Evolutionary conservation across 2,888 invertebrate genomes (phyloP).

Genomic region (Ptilodon capucinus): DNA sequence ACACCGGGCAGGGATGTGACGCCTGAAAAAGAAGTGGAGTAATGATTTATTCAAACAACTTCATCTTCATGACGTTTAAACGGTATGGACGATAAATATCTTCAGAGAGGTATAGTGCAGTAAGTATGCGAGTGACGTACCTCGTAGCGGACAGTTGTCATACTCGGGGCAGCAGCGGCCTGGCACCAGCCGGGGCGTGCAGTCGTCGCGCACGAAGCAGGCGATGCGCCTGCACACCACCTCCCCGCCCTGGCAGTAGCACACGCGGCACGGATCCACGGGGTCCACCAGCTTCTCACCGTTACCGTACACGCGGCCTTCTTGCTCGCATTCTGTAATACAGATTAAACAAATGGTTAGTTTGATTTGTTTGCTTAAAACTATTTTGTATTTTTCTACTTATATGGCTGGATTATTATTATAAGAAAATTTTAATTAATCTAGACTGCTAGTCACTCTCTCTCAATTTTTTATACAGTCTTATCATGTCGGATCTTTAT

Average conservation of each 20-base stretch:
- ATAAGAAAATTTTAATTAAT: too few species aligned
- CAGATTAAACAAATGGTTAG: too few species aligned
- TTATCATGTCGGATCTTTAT: too few species aligned
- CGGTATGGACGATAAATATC: too few species aligned
- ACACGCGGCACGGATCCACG: conserved; percentile 89
- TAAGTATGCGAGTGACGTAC: conserved; percentile 40
- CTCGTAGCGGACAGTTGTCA: conserved; percentile 89
- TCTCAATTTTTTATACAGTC: too few species aligned
- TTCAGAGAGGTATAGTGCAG: neutral
- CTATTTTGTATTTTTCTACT: too few species aligned
- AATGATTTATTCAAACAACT: conserved; percentile 1
- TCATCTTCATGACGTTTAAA: too few species aligned
- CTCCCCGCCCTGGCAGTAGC: conserved; percentile 91
- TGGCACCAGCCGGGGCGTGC: conserved; percentile 86
- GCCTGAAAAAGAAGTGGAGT: conserved; percentile 50
- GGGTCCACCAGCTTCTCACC: conserved; percentile 89
- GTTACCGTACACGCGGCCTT: conserved; percentile 88
- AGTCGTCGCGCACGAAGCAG: conserved; percentile 89
- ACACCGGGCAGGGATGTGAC: conserved; percentile 62
- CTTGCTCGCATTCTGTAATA: conserved; percentile 88
- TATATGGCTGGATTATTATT: too few species aligned
- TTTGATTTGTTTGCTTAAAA: too few species aligned
- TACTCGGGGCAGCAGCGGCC: conserved; percentile 92
- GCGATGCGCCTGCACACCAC: conserved; percentile 89
- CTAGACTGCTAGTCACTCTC: too few species aligned